These are phyloP conservation scores for Synanthedon formicaeformis DNA, from an alignment of 2,888 invertebrate genomes.

Conservation along the genomic window DNA sequence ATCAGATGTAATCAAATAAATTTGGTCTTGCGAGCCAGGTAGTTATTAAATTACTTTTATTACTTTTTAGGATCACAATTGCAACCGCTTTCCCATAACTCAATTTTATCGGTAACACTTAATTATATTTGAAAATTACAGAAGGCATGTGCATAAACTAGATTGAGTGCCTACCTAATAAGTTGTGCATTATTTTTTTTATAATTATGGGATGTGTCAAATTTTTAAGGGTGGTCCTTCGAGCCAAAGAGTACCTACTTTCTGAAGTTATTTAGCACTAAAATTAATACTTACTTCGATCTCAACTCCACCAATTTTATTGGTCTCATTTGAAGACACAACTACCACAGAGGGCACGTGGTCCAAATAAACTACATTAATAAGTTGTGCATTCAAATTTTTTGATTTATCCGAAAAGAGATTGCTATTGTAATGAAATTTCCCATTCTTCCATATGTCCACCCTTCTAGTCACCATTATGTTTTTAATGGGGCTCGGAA, in stretches of 20 bases:
- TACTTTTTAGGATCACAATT: neutral
- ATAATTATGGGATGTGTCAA: conserved; percentile 70
- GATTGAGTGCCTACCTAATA: conserved; percentile 37
- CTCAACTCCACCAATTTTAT: conserved; percentile 73
- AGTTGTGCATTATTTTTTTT: conserved; percentile 68
- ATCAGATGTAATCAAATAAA: no score
- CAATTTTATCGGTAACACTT: no score
- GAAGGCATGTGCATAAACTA: no score
- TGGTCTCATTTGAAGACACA: conserved; percentile 39
- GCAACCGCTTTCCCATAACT: neutral
- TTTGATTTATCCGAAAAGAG: conserved; percentile 72
- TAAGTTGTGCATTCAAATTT: conserved; percentile 68
- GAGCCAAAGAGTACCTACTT: conserved; percentile 5
- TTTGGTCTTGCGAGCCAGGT: no score
- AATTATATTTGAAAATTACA: no score
- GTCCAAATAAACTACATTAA: conserved; percentile 74
- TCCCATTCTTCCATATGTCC: conserved; percentile 76
- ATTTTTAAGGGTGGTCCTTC: conserved; percentile 43
- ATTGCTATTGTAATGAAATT: conserved; percentile 64
- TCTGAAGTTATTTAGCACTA: conserved; percentile 1
- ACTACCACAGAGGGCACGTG: conserved; percentile 76
- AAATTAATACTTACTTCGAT: conserved; percentile 67
- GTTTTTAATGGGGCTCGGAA: conserved; percentile 71
- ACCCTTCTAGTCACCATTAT: conserved; percentile 73
- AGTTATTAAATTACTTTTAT: no score